A percentile compares a stretch with the other conserved stretches of the same genome.
Conservation (phyloP, 1,140 invertebrate genomes). For the Scaptodrosophila lebanonensis region DNA sequence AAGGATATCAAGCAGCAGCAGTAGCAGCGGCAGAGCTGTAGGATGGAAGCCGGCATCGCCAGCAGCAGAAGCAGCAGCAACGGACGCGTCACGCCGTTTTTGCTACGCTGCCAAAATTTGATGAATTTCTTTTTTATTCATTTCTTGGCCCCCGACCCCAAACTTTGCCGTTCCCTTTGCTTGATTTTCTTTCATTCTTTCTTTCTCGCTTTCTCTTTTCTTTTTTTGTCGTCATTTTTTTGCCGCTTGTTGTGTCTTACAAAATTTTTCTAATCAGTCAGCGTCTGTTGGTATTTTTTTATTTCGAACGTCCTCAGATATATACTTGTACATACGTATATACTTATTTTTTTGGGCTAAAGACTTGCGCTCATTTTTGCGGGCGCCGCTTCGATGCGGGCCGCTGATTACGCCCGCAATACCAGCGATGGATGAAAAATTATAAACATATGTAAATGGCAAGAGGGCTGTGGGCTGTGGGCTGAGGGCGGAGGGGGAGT, state of each 20-base stretch:
- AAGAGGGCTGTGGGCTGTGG: slow-evolving; percentile 9
- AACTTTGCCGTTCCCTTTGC: slow-evolving; percentile 23
- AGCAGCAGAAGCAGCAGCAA: slow-evolving; percentile 17
- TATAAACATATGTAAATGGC: too few species aligned
- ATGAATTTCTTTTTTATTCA: slow-evolving; percentile 73
- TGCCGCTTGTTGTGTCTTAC: slow-evolving; percentile 53
- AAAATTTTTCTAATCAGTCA: slow-evolving; percentile 69
- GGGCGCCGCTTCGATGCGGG: slow-evolving; percentile 49
- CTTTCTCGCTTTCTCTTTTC: slow-evolving; percentile 9
- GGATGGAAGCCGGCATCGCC: background rate
- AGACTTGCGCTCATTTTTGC: background rate
- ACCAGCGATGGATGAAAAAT: slow-evolving; percentile 9
- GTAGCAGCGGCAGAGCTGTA: background rate
- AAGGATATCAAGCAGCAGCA: background rate
- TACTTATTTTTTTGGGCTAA: too few species aligned
- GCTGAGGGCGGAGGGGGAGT: slow-evolving; percentile 2
- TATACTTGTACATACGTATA: too few species aligned
- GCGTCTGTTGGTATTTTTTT: slow-evolving; percentile 18
- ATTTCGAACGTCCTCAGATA: too few species aligned
- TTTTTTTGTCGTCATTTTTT: background rate
- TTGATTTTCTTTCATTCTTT: slow-evolving; percentile 30
- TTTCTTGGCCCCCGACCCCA: slow-evolving; percentile 18
- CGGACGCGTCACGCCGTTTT: slow-evolving; percentile 27
- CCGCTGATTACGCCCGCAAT: slow-evolving; percentile 40
- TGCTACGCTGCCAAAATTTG: slow-evolving; percentile 63